Conservation (phyloP, 2,113 vertebrate genomes). For the Sinocyclocheilus maitianheensis region DNA sequence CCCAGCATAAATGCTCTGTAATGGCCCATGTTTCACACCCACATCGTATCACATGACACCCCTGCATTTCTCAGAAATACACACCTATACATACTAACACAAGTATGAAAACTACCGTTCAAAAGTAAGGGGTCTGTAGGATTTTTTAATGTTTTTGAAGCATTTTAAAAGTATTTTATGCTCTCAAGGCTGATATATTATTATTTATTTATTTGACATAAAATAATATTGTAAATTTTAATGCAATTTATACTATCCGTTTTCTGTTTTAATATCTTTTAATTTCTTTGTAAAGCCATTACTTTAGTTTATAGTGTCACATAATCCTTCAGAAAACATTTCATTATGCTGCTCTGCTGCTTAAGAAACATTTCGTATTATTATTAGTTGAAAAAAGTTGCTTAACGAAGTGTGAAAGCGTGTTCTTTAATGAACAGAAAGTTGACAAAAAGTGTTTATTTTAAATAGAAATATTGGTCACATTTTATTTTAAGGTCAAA, state of each 20-base stretch:
- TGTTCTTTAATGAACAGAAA: too few relatives aligned
- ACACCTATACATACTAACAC: background rate
- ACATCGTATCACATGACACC: background rate
- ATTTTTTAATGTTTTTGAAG: background rate
- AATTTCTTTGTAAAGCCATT: too few relatives aligned
- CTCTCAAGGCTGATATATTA: background rate
- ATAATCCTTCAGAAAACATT: background rate
- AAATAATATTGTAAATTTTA: too few relatives aligned
- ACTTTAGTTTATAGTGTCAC: background rate
- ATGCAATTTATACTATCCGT: too few relatives aligned
- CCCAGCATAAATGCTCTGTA: background rate
- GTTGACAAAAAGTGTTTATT: background rate
- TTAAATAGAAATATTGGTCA: too few relatives aligned
- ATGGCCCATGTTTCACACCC: background rate
- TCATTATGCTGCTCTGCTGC: too few relatives aligned
- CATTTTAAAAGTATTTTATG: background rate
- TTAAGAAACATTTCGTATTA: background rate
- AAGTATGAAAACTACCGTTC: background rate
- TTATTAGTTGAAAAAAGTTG: background rate
- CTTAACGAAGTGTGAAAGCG: background rate
- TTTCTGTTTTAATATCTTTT: too few relatives aligned
- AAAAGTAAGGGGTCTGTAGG: background rate
- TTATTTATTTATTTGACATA: too few relatives aligned
- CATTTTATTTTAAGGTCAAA: too few relatives aligned
- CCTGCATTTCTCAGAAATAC: conserved; percentile 14